Evolutionary conservation across 2,113 vertebrate species (phyloP).

Genomic region (Patagioenas fasciata): DNA sequence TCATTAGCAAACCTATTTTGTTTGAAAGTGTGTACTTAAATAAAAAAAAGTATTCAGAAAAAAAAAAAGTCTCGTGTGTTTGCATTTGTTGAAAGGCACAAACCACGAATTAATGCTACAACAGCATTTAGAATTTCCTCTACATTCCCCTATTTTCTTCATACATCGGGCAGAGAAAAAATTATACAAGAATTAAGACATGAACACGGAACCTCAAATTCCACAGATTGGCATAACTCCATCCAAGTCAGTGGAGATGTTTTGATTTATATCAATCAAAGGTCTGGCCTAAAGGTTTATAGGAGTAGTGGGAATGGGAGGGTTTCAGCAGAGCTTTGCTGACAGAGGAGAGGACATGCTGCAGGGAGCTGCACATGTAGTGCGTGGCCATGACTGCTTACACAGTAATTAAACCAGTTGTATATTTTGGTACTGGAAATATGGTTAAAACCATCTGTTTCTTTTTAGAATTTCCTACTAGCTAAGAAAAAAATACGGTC

Average conservation of each 20-base stretch:
- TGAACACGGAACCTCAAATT: not conserved
- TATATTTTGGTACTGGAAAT: not conserved
- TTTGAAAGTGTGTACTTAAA: not conserved
- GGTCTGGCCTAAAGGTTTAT: constrained; percentile 5
- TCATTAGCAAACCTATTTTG: not conserved
- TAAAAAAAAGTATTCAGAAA: not conserved
- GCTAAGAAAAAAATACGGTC: not conserved
- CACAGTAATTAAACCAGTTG: constrained; percentile 41
- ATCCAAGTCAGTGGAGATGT: not conserved
- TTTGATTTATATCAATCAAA: not conserved
- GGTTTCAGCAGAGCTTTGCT: not conserved
- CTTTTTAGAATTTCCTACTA: constrained; percentile 40
- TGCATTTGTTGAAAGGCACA: constrained; percentile 5
- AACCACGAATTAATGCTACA: not conserved
- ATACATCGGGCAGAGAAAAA: not conserved
- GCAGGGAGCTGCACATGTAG: not conserved
- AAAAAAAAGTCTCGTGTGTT: not conserved
- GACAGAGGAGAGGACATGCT: not conserved
- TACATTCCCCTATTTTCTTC: not conserved
- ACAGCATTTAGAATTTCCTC: not conserved
- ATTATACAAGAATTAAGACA: not conserved
- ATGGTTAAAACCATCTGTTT: constrained; percentile 53
- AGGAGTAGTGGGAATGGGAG: not conserved
- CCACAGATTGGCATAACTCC: not conserved
- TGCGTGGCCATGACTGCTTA: not conserved